phyloP scores from a whole-genome alignment of 2,888 invertebrate genomes.

The Thymelicus sylvestris region DNA sequence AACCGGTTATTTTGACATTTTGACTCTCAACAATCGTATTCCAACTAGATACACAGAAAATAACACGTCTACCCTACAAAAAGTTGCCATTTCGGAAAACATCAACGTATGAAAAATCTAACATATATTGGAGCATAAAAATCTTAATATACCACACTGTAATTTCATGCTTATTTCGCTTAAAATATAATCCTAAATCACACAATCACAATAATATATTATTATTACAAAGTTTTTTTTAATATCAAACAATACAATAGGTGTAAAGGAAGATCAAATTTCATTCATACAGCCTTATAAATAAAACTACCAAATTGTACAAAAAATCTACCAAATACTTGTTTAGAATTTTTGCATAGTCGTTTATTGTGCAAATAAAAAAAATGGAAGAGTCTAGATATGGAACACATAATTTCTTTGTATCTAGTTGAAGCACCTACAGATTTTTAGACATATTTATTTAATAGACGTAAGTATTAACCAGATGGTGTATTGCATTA shows the following conservation, averaged over 20 bases:
- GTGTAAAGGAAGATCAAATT: constrained; percentile 35
- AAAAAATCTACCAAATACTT: constrained; percentile 32
- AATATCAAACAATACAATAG: constrained; percentile 28
- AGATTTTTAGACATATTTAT: constrained; percentile 21
- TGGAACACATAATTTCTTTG: constrained; percentile 38
- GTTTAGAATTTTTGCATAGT: constrained; percentile 35
- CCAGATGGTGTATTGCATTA: constrained; percentile 9
- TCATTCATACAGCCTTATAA: constrained; percentile 37
- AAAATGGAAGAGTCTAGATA: constrained; percentile 32
- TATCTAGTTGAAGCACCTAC: constrained; percentile 38
- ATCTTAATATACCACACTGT: not conserved
- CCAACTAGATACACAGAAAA: constrained; percentile 36
- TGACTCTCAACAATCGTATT: constrained; percentile 19
- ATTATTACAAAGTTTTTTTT: constrained; percentile 28
- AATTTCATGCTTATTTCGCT: constrained; percentile 18
- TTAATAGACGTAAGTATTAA: constrained; percentile 1
- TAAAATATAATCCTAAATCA: constrained; percentile 23
- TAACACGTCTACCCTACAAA: not conserved
- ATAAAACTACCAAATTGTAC: constrained; percentile 33
- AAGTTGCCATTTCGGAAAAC: constrained; percentile 6
- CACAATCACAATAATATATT: constrained; percentile 4
- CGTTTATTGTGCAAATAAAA: constrained; percentile 36
- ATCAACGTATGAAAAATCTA: constrained; percentile 10
- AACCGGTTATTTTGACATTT: constrained; percentile 6
- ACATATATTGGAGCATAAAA: constrained; percentile 20